Evolutionary conservation across 2,888 invertebrate species (phyloP).

Genomic region (Habrosyne pyritoides): DNA sequence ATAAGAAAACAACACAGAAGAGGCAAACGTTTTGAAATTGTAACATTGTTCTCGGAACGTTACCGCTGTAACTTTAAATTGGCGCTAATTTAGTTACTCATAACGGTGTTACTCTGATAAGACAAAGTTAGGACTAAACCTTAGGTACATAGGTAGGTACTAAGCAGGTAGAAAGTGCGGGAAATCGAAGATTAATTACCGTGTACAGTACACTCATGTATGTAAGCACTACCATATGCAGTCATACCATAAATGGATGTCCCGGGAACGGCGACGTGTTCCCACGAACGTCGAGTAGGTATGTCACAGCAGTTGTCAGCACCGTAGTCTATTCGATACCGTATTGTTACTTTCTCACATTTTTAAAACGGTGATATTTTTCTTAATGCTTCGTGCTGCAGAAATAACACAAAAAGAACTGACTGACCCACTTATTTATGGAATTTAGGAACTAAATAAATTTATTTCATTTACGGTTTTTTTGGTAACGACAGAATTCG

Average conservation of each 20-base stretch:
- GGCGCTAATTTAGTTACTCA: constrained; percentile 10
- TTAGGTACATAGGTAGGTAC: constrained; percentile 22
- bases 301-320: constrained; percentile 30
- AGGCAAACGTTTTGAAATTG: constrained; percentile 39
- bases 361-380: constrained; percentile 22
- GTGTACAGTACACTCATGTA: constrained; percentile 33
- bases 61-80: constrained; percentile 9
- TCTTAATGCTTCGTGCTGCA: too few species aligned
- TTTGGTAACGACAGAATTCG: too few species aligned
- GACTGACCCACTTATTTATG: background rate
- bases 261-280: constrained; percentile 52
- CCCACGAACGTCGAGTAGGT: constrained; percentile 62
- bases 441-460: too few species aligned
- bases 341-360: constrained; percentile 19
- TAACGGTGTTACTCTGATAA: constrained; percentile 11
- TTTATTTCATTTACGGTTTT: too few species aligned
- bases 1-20: constrained; percentile 39
- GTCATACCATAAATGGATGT: constrained; percentile 57
- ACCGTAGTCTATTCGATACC: constrained; percentile 42
- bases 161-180: constrained; percentile 57
- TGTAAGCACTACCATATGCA: constrained; percentile 55
- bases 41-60: constrained; percentile 17
- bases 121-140: constrained; percentile 6
- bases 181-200: constrained; percentile 55
- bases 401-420: too few species aligned